Base-by-base conservation (phyloP, 2,113 vertebrate genomes). In the Trichomycterus rosablanca region DNA sequence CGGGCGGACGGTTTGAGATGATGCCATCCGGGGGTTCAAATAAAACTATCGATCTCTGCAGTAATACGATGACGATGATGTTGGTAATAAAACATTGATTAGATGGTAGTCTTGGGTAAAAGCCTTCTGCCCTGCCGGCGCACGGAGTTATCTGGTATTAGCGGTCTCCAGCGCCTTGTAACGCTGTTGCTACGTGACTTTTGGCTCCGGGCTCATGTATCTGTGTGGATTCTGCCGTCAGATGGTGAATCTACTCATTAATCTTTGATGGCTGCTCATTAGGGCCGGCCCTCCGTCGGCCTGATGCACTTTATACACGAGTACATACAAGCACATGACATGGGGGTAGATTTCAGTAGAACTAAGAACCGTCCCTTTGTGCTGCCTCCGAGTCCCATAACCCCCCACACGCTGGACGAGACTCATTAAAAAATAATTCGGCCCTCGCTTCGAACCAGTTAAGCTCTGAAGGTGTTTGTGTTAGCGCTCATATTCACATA, bases 221-320 rank as follows among this genome's bases (percentile, higher is more conserved):
- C 63, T 48, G 49, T 63, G 40, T 67, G 67, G 59, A 46, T 63
- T 63, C 63, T 62, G 52, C 20, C 50, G 58, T 56, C 48, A 54
- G 40, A 44, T 57, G 34, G 54, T 23, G 46, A 37, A 48, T 20
- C 37, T 52, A 30, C 65, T 59, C 56, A 62, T 74, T 59, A 70
- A 74, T 70, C 23, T 59, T 70, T 74, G 2, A 74, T 74, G 63
- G 44, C 34, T 23, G 32, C 50, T 59, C 19, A 53, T 70, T 48
- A 67, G 50, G 63, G 23, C 56, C 55, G 2, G 40, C 37, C 37
- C 37, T 40, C n/a, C n/a, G 5, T 37, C n/a, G n/a, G n/a, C n/a
- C n/a, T n/a, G n/a, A n/a, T n/a, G n/a, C n/a, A 5, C 9, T 32
- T 35, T 35, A 11, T 6, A 35, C 34, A 8, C 9, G 9, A 35